phyloP scores from a whole-genome alignment of 1,140 invertebrate genomes.

The Aplysia californica region DNA sequence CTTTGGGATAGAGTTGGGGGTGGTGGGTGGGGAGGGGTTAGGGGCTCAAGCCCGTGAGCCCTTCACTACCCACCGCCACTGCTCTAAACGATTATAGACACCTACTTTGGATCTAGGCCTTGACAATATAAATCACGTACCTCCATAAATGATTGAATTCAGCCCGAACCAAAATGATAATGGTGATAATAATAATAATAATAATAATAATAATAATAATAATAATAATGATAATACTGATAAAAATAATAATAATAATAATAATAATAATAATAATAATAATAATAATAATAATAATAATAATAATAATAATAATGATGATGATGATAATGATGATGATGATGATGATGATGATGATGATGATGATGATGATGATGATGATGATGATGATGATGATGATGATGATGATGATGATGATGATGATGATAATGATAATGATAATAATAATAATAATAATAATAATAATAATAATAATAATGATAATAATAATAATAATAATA shows the following conservation, averaged over 20 bases:
- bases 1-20: too few relatives aligned
- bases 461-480: background rate
- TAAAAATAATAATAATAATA: background rate
- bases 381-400: conserved; percentile 9
- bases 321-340: conserved; percentile 12
- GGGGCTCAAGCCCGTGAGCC: too few relatives aligned
- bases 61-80: too few relatives aligned
- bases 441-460: conserved; percentile 5
- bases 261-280: background rate
- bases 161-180: too few relatives aligned
- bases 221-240: too few relatives aligned
- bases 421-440: conserved; percentile 7
- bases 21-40: too few relatives aligned
- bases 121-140: too few relatives aligned
- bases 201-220: too few relatives aligned
- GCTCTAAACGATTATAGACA: too few relatives aligned
- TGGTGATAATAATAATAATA: too few relatives aligned
- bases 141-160: too few relatives aligned
- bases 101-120: too few relatives aligned
- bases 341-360: conserved; percentile 13
- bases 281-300: background rate
- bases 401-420: conserved; percentile 15
- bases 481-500: background rate
- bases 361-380: conserved; percentile 15
- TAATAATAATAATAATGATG: background rate